Evolutionary conservation across 2,113 vertebrate genomes (phyloP).

Genomic region (Anarrhichthys ocellatus): DNA sequence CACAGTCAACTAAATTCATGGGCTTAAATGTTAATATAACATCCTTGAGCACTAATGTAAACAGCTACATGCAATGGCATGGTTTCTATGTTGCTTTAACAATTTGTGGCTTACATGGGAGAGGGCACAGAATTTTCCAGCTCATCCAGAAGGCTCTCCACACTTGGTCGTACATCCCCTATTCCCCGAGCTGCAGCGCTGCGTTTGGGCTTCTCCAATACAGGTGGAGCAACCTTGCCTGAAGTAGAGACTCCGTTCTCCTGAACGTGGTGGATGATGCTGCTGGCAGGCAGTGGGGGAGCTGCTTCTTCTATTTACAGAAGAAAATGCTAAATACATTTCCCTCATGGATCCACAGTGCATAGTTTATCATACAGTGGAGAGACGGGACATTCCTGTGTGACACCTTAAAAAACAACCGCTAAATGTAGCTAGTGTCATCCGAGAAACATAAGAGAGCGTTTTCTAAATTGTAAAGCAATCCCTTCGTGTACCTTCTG

Average conservation of each 20-base stretch:
- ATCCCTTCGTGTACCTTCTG: conserved; percentile 81
- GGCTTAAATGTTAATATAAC: neutral
- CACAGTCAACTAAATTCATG: neutral
- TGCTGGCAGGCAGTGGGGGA: conserved; percentile 72
- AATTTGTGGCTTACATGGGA: conserved; percentile 85
- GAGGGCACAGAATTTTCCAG: conserved; percentile 92
- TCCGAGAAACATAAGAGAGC: conserved; percentile 9
- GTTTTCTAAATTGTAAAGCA: neutral
- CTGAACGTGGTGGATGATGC: conserved; percentile 81
- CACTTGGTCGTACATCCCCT: conserved; percentile 90
- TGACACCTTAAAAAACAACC: conserved; percentile 26
- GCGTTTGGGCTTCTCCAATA: conserved; percentile 89
- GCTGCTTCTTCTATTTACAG: conserved; percentile 64
- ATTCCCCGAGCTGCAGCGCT: conserved; percentile 78
- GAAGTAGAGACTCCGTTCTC: conserved; percentile 83
- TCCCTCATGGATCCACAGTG: neutral
- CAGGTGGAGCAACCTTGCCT: conserved; percentile 74
- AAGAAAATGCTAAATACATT: neutral
- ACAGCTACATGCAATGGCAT: neutral
- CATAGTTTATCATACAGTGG: neutral
- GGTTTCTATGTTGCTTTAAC: neutral
- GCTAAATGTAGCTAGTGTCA: neutral
- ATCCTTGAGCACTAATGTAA: neutral
- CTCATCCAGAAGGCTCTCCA: conserved; percentile 92
- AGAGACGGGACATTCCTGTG: neutral